phyloP scores from a whole-genome alignment of 2,888 invertebrate species.

The Ischnus inquisitorius region DNA sequence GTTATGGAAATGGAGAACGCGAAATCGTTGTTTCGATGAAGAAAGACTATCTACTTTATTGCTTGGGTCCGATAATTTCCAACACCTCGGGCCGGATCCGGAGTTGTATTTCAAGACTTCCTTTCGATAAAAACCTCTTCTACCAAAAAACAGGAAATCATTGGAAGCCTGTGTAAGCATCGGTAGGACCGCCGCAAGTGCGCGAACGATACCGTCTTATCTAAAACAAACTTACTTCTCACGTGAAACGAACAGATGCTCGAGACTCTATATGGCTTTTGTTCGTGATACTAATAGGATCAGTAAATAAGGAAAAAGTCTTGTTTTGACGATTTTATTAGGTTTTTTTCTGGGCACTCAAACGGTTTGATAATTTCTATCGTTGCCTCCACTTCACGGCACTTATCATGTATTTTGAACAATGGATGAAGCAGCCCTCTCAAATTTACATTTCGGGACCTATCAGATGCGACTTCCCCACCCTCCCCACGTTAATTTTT shows the following conservation, averaged over 20 bases:
- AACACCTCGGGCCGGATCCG: not conserved
- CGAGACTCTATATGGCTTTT: not conserved
- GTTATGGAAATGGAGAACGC: not conserved
- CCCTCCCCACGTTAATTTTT: too few relatives aligned
- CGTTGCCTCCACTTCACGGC: too few relatives aligned
- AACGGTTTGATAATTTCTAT: too few relatives aligned
- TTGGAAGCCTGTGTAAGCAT: not conserved
- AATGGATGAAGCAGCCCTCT: too few relatives aligned
- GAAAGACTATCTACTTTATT: too few relatives aligned
- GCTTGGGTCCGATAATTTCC: not conserved
- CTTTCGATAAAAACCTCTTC: not conserved
- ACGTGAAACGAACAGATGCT: not conserved
- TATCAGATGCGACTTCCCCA: too few relatives aligned
- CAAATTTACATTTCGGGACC: too few relatives aligned
- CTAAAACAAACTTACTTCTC: not conserved
- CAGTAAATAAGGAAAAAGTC: not conserved
- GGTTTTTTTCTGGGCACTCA: too few relatives aligned
- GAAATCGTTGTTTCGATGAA: not conserved
- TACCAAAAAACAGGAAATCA: not conserved
- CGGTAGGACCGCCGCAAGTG: not conserved
- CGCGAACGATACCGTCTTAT: not conserved
- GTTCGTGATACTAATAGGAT: not conserved
- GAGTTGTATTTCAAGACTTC: not conserved
- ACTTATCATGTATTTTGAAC: too few relatives aligned
- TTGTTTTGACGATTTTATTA: not conserved